Conservation (phyloP, 2,797 vertebrate genomes). For the Spondyliosoma cantharus region DNA sequence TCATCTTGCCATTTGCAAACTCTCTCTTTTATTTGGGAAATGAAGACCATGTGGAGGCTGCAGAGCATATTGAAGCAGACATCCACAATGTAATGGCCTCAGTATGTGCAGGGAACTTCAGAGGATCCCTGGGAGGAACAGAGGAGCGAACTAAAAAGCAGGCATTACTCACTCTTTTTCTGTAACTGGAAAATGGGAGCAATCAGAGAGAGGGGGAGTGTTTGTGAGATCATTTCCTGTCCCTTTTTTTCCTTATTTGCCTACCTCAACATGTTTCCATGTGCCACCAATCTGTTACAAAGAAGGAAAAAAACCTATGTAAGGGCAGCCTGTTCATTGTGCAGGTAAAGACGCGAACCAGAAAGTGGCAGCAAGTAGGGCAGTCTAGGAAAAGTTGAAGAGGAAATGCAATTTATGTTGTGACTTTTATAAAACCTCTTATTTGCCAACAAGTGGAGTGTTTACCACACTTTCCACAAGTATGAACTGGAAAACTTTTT, state of each 20-base stretch:
- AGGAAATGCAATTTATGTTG: conserved; percentile 26
- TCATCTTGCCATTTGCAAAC: conserved; percentile 28
- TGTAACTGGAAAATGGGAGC: conserved; percentile 86
- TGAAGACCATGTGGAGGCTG: conserved; percentile 66
- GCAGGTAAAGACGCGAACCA: conserved; percentile 49
- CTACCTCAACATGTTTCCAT: conserved; percentile 84
- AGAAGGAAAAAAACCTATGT: conserved; percentile 44
- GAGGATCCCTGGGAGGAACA: conserved; percentile 70
- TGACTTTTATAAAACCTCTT: conserved; percentile 35
- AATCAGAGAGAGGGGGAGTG: conserved; percentile 81
- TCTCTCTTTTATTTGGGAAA: conserved; percentile 69
- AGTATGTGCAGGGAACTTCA: conserved; percentile 54
- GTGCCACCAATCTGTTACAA: conserved; percentile 75
- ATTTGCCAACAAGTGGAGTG: conserved; percentile 47
- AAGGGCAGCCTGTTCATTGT: conserved; percentile 34
- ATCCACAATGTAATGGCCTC: conserved; percentile 62
- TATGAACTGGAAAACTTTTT: conserved; percentile 57
- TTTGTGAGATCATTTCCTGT: conserved; percentile 89
- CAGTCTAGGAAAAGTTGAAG: conserved; percentile 37
- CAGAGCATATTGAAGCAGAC: conserved; percentile 54
- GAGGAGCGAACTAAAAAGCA: conserved; percentile 66
- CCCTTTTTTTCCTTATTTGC: conserved; percentile 72
- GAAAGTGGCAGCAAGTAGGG: conserved; percentile 22
- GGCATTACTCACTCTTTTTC: conserved; percentile 83
- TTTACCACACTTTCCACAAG: conserved; percentile 72